These are phyloP conservation scores for Cardiocondyla obscurior DNA, from an alignment of 1,140 invertebrate genomes.

Conservation along the genomic window DNA sequence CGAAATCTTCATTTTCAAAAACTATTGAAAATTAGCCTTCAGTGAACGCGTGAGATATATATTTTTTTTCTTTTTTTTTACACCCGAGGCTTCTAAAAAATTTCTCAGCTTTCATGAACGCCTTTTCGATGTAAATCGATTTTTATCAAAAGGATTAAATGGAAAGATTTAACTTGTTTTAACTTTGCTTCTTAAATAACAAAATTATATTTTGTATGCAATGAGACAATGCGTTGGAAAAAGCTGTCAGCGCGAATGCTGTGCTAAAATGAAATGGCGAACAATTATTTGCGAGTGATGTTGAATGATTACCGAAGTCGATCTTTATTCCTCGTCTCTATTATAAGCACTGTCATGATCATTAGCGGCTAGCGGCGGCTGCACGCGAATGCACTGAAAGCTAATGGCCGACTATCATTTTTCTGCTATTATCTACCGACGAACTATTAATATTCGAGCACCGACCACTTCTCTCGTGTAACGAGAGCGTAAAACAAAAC, in stretches of 20 bases:
- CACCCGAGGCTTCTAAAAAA: too few species aligned
- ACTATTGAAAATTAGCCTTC: too few species aligned
- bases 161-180: too few species aligned
- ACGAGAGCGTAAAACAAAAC: background rate
- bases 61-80: background rate
- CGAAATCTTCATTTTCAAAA: too few species aligned
- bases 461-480: background rate
- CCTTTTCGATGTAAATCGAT: too few species aligned
- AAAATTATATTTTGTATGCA: background rate
- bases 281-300: slow-evolving; percentile 24
- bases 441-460: slow-evolving; percentile 30
- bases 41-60: background rate
- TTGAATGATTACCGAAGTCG: background rate
- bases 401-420: slow-evolving; percentile 34
- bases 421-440: slow-evolving; percentile 25
- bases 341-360: slow-evolving; percentile 19
- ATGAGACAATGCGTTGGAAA: background rate
- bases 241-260: background rate
- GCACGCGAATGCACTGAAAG: slow-evolving; percentile 13
- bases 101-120: too few species aligned
- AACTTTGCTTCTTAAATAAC: background rate
- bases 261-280: slow-evolving; percentile 11
- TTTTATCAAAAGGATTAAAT: too few species aligned
- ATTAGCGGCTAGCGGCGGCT: background rate
- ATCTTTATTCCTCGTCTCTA: slow-evolving; percentile 29